Percentiles rank a stretch among this genome's conserved stretches.
These are phyloP conservation scores for Eupithecia tripunctaria DNA, from an alignment of 2,888 invertebrate genomes.

Conservation along the genomic window DNA sequence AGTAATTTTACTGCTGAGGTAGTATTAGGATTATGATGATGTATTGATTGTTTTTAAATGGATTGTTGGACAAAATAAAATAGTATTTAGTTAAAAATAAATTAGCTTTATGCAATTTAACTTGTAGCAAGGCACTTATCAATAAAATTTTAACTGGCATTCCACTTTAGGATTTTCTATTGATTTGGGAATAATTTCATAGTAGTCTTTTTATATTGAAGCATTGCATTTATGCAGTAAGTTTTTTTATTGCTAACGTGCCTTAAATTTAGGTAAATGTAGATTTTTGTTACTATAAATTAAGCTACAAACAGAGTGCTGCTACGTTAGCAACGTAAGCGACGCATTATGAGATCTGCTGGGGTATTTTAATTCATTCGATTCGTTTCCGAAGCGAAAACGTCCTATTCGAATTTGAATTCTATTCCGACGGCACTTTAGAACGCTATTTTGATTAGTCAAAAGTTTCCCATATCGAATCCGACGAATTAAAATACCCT, in stretches of 20 bases:
- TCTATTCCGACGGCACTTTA: no score
- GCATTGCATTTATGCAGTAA: neutral
- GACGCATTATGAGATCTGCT: neutral
- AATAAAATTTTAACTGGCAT: neutral
- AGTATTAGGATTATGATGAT: neutral
- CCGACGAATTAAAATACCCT: no score
- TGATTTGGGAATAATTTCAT: neutral
- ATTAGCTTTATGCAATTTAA: neutral
- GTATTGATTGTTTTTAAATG: slow-evolving; percentile 3
- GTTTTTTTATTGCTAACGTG: slow-evolving; percentile 2
- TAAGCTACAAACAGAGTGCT: neutral
- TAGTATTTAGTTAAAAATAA: neutral
- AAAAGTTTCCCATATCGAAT: no score
- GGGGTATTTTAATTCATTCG: no score
- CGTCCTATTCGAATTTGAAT: no score
- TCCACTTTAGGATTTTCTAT: neutral
- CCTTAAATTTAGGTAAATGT: neutral
- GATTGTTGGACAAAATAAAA: neutral
- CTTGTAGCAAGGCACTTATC: neutral
- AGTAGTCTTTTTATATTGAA: neutral
- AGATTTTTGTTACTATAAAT: neutral
- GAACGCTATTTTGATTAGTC: no score
- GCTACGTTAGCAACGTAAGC: neutral
- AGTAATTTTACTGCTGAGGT: neutral
- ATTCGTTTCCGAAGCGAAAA: no score